Evolutionary conservation across 1,140 invertebrate species (phyloP).

Genomic region (Stegodyphus dumicola): DNA sequence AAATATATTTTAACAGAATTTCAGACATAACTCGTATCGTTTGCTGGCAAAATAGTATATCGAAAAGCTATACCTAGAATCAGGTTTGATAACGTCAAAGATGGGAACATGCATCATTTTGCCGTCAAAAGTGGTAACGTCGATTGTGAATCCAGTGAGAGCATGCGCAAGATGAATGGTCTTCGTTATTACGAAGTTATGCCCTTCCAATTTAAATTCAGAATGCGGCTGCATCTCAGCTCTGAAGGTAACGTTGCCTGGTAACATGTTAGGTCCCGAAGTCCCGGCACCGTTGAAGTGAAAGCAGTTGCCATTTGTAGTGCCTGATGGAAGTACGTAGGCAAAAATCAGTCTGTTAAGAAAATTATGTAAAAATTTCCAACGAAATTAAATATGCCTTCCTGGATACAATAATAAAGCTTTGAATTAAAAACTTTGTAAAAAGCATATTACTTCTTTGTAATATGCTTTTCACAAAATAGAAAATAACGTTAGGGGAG

Average conservation of each 20-base stretch:
- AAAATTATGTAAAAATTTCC: background rate
- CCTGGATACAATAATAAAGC: too few species aligned
- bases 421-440: too few species aligned
- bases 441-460: too few species aligned
- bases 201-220: constrained; percentile 22
- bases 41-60: background rate
- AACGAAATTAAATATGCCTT: background rate
- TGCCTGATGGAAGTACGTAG: constrained; percentile 11
- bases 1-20: background rate
- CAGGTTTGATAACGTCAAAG: constrained; percentile 27
- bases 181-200: background rate
- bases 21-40: too few species aligned
- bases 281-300: constrained; percentile 30
- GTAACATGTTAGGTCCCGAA: constrained; percentile 22
- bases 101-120: constrained; percentile 37
- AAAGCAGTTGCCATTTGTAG: constrained; percentile 21
- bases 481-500: too few species aligned
- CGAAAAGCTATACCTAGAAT: constrained; percentile 6
- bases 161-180: constrained; percentile 19
- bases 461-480: too few species aligned
- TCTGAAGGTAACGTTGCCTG: constrained; percentile 28
- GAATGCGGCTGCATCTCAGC: constrained; percentile 19
- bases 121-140: constrained; percentile 41
- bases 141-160: constrained; percentile 26
- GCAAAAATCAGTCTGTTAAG: background rate